phyloP scores from a whole-genome alignment of 2,797 vertebrate genomes.

The Pempheris klunzingeri region DNA sequence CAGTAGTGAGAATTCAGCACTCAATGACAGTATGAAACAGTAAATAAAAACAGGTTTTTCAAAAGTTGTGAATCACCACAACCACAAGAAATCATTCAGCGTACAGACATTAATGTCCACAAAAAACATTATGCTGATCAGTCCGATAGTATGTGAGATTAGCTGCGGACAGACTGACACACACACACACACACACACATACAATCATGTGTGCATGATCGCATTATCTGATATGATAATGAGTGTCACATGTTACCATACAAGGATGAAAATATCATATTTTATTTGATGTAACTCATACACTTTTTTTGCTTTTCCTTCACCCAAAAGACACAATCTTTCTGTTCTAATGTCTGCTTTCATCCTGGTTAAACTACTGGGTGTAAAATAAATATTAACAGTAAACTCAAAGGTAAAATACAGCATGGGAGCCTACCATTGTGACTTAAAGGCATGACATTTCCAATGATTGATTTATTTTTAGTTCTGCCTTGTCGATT shows the following conservation, averaged over 20 bases:
- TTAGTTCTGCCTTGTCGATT: constrained; percentile 45
- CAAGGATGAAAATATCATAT: not conserved
- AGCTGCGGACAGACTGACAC: no score
- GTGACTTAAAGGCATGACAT: constrained; percentile 30
- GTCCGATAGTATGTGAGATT: no score
- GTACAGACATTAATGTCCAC: no score
- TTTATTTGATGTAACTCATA: not conserved
- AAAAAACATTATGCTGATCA: no score
- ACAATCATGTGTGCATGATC: no score
- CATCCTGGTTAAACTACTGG: not conserved
- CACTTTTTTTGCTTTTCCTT: not conserved
- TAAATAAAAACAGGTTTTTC: no score
- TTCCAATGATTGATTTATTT: constrained; percentile 55
- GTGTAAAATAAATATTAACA: constrained; percentile 22
- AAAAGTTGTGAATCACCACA: no score
- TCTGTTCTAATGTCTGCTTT: constrained; percentile 3
- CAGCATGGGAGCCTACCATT: not conserved
- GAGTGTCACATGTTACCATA: constrained; percentile 4
- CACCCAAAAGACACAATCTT: not conserved
- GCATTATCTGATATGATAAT: no score
- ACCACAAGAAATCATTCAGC: no score
- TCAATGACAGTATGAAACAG: no score
- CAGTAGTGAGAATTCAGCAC: no score
- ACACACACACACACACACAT: no score
- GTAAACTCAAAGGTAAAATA: constrained; percentile 15